These are phyloP conservation scores for Sitta europaea DNA, from an alignment of 2,113 vertebrate species.

Conservation along the genomic window DNA sequence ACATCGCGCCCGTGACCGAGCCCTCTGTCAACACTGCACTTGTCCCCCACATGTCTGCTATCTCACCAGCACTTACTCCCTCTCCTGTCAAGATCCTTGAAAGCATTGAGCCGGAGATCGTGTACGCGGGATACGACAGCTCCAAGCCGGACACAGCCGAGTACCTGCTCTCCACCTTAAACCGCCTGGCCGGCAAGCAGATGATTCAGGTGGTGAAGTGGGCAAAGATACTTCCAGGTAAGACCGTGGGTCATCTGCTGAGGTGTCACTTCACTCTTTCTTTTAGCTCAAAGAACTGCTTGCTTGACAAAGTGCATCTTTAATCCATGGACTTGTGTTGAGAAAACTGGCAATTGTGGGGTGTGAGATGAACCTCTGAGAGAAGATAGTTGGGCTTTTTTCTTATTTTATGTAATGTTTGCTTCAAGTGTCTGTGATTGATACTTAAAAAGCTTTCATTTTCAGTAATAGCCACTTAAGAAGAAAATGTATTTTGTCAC, in stretches of 20 bases:
- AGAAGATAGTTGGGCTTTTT: neutral
- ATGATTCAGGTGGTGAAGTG: conserved; percentile 99
- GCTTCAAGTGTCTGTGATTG: neutral
- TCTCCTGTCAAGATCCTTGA: conserved; percentile 90
- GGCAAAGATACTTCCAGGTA: conserved; percentile 99
- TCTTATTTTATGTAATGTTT: neutral
- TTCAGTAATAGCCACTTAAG: neutral
- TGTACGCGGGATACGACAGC: conserved; percentile 92
- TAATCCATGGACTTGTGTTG: neutral
- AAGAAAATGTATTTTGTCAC: neutral
- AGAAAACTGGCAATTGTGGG: fast-evolving
- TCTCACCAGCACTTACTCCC: conserved; percentile 86
- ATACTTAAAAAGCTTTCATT: neutral
- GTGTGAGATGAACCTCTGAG: neutral
- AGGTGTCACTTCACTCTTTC: neutral
- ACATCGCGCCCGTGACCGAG: conserved; percentile 85
- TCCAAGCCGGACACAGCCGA: conserved; percentile 90
- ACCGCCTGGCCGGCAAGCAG: conserved; percentile 96
- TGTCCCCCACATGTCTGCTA: conserved; percentile 83
- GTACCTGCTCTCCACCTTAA: conserved; percentile 94
- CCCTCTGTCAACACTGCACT: conserved; percentile 84
- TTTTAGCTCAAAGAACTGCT: neutral
- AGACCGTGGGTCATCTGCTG: neutral
- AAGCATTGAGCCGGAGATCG: conserved; percentile 93
- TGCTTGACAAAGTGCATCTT: neutral